Evolutionary conservation across 2,797 vertebrate genomes (phyloP), one percentile per base, ranked within the genome.

Genomic region (Spinus olivaceus): DNA sequence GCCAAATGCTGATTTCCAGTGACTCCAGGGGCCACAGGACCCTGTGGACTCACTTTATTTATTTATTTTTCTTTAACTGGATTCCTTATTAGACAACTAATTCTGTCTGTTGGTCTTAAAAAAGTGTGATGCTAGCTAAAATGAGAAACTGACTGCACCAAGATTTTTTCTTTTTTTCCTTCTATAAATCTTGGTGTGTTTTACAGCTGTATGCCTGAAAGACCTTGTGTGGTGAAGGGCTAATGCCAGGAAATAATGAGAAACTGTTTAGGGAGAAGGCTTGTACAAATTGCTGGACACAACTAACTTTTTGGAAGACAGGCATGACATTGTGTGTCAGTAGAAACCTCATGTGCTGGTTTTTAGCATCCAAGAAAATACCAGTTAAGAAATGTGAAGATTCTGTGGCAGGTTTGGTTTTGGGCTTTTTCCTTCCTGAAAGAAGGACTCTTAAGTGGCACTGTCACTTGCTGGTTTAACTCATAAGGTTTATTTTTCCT

Each of bases 161-260:
- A 6, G 50, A 5, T 7, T 35, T 49, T 18, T 21, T 22, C 0
- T 15, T 44, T 37, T 59, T 37, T 1, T 1, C 7, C 2, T 17
- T 67, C 14, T 22, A 4, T 71, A 33, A 57, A 51, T 79, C 66
- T 76, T 67, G 27, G 25, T 86, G 9, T 81, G 30, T 51, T 92
- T 84, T 83, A 51, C 27, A 53, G 35, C 25, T 78, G 0, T 37
- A 46, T 64, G n/a, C n/a, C 32, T 87, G 53, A 24, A 72, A 64
- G 59, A 63, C 25, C 12, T 88, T 76, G n/a, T 33, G 7, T 74
- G 46, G 32, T 61, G 54, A 59, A 59, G 25, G 17, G 44, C n/a
- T 84, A 63, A 72, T 70, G 70, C 42, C 32, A 81, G 78, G 37
- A 90, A 88, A 76, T 56, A 35, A 23, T 63, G 70, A 76, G 41